Percentiles rank a stretch among this genome's conserved stretches.
Conservation (phyloP, 1,140 invertebrate species). For the Heterodera schachtii region DNA sequence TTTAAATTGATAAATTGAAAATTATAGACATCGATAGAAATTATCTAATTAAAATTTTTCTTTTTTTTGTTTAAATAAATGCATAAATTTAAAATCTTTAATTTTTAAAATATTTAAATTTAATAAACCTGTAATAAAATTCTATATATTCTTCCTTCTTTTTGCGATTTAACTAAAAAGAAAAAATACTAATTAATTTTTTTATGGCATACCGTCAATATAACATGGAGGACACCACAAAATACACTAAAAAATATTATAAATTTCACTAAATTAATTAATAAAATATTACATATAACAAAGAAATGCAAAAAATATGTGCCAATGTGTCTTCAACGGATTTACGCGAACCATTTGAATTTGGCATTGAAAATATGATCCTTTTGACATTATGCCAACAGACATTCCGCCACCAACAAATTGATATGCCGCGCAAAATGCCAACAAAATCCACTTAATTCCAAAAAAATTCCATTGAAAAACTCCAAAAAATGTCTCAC, state of each 20-base stretch:
- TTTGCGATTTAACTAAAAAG: conserved; percentile 12
- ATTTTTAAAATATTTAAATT: too few species aligned
- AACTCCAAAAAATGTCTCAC: not conserved
- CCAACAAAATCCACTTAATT: conserved; percentile 9
- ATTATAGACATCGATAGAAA: too few species aligned
- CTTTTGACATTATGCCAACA: not conserved
- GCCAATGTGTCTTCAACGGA: conserved; percentile 19
- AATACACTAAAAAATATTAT: conserved; percentile 11
- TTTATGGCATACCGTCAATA: not conserved
- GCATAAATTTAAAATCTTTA: too few species aligned
- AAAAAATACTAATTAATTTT: too few species aligned
- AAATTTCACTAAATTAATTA: not conserved
- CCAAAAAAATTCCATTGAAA: not conserved
- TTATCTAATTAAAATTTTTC: too few species aligned
- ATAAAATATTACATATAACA: conserved; percentile 6
- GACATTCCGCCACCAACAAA: not conserved
- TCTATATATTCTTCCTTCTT: conserved; percentile 16
- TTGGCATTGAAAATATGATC: not conserved
- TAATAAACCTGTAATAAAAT: conserved; percentile 22
- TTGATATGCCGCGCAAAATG: not conserved
- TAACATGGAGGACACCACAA: not conserved
- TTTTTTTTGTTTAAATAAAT: too few species aligned
- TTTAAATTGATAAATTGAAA: too few species aligned
- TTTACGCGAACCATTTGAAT: not conserved
- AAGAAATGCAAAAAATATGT: conserved; percentile 7